These are phyloP conservation scores for Condylostylus longicornis DNA, from an alignment of 1,140 invertebrate genomes.

Conservation along the genomic window DNA sequence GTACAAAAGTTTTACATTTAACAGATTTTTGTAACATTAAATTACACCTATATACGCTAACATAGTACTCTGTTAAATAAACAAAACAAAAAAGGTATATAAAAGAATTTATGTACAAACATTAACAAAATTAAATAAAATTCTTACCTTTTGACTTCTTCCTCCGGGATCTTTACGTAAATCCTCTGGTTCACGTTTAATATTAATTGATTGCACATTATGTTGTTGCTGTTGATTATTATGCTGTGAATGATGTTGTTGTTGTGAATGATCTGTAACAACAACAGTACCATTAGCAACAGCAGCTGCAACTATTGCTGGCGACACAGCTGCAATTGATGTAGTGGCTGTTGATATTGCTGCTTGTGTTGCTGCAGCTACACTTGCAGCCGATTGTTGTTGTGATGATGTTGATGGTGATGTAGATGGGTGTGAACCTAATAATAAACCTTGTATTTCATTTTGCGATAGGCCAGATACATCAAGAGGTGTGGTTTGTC, in stretches of 20 bases:
- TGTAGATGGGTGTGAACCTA: constrained; percentile 31
- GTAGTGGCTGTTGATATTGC: constrained; percentile 25
- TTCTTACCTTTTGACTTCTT: too few relatives aligned
- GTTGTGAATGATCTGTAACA: constrained; percentile 12
- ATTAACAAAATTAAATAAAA: too few relatives aligned
- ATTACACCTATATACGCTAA: too few relatives aligned
- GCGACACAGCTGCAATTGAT: constrained; percentile 17
- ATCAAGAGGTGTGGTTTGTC: constrained; percentile 33
- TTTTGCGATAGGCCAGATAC: constrained; percentile 33
- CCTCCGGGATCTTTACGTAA: constrained; percentile 31
- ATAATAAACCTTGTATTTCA: constrained; percentile 33
- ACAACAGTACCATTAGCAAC: constrained; percentile 26
- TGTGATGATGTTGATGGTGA: constrained; percentile 3
- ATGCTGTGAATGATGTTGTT: constrained; percentile 14
- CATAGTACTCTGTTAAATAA: too few relatives aligned
- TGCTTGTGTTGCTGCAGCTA: constrained; percentile 14
- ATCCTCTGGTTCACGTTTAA: constrained; percentile 32
- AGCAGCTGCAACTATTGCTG: constrained; percentile 20
- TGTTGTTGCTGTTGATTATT: constrained; percentile 22
- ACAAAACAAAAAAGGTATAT: too few relatives aligned
- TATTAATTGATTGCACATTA: constrained; percentile 24
- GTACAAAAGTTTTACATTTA: too few relatives aligned
- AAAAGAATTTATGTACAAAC: too few relatives aligned
- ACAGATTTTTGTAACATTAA: too few relatives aligned
- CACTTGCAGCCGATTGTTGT: neutral